Evolutionary conservation across 2,888 invertebrate genomes (phyloP), one percentile per base, ranked within the genome.

Genomic region (Stenotaenia linearis): DNA sequence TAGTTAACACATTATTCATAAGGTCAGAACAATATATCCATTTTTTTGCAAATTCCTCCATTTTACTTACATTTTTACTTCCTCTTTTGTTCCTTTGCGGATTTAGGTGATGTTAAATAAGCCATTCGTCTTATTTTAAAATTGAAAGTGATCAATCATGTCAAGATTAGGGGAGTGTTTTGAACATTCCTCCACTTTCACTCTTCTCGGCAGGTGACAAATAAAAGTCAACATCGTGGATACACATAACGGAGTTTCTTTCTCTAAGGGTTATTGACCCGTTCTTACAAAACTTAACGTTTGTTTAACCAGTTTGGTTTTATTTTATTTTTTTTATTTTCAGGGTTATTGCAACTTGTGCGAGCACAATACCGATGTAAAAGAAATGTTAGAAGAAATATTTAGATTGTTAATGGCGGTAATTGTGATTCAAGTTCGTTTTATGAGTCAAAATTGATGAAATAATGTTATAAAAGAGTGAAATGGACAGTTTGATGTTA

Each of bases 1-100:
- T 61, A 61, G 61, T 61, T 61, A 61, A 61, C 61, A 61, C 61
- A 61, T 61, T 61, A 61, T 61, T 61, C 61, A 61, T 61, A 61
- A 61, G 61, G 61, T 61, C 61, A 61, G 28, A 61, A 56, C 56
- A 56, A 56, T 56, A 56, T 9, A 40, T 40, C 9, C 9, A 25
- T 61, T 61, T 61, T 61, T 5, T 56, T 10, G 7, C 56, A 10
- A 56, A 56, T 23, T 56, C 21, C 18, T 23, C 3, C 56, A 56
- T 56, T 56, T 56, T 21, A 56, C 18, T 2, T 9, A 18, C 18
- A 56, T n/a, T 45, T 45, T 45, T 45, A 56, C 23, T 56, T 18
- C 18, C 56, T 21, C 18, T 56, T 56, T 61, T 61, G 7, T 3
- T 61, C n/a, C 21, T 23, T 23, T 7, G 3, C 21, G 61, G 7